Evolutionary conservation across 2,797 vertebrate genomes (phyloP), one percentile per base, ranked within the genome.

Genomic region (Adelosebastes latens): DNA sequence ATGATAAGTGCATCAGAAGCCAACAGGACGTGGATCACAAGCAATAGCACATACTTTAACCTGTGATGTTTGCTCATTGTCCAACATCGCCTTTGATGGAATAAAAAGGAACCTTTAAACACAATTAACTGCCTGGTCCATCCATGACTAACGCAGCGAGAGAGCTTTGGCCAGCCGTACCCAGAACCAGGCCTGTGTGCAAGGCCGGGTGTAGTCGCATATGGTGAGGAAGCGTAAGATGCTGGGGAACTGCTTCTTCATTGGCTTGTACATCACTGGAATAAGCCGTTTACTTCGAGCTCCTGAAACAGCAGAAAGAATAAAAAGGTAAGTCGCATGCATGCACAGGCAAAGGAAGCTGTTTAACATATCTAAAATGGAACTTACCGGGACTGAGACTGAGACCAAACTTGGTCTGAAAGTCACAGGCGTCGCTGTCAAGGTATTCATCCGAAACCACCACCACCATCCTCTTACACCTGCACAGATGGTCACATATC

Each of bases 401-500:
- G 86, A 99, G 98, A 3, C 98, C 98, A 92, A 99, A 99, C 94
- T 99, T 99, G 72, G 98, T 99, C 96, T 99, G 99, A 94, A 99
- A 99, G 89, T 98, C 98, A 88, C 99, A 99, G 34, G 96, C 98
- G 1, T 97, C 95, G 0, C 99, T 99, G 66, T 98, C 92, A 46
- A 99, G 92, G 89, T 99, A 99, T 70, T 99, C 98, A 56, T 99
- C 99, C 4, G 98, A 99, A 91, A 99, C 96, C 2, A 99, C 96
- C 0, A 97, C 98, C 89, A 99, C 99, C 97, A 99, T 98, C 89
- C 96, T 95, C 89, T 97, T 97, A 88, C 99, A 99, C 93, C 99
- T 99, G 87, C 59, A 77, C 18, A 81, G 4, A 89, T 1, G 29
- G 29, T 22, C 39, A 82, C 29, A 78, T 20, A 31, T 9, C 29